These are phyloP conservation scores for Amblyjoppa fuscipennis DNA, from an alignment of 2,888 invertebrate genomes.

Conservation along the genomic window DNA sequence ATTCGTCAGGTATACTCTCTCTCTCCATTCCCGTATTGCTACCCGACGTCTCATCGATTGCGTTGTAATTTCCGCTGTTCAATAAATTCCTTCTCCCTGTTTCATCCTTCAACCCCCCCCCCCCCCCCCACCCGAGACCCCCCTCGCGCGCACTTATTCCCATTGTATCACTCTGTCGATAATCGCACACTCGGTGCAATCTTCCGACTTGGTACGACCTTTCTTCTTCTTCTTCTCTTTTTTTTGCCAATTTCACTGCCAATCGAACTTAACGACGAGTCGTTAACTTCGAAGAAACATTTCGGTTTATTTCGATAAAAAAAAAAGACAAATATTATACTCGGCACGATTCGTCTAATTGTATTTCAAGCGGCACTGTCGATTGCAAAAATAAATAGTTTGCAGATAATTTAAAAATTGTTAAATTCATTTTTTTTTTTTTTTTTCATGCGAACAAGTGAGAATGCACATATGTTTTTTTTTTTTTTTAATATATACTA, in stretches of 20 bases:
- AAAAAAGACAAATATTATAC: neutral
- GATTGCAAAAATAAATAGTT: too few relatives aligned
- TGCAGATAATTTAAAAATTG: too few relatives aligned
- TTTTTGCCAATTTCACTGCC: slow-evolving; percentile 8
- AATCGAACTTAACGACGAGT: slow-evolving; percentile 19
- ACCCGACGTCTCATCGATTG: slow-evolving; percentile 53
- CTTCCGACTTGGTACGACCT: slow-evolving; percentile 5
- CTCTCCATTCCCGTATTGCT: slow-evolving; percentile 30
- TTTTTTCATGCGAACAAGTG: too few relatives aligned
- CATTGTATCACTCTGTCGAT: slow-evolving; percentile 7
- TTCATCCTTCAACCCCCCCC: slow-evolving; percentile 10
- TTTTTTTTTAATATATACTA: too few relatives aligned
- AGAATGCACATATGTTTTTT: too few relatives aligned
- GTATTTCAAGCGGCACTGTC: too few relatives aligned
- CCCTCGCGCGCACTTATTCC: slow-evolving; percentile 13
- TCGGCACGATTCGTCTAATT: too few relatives aligned
- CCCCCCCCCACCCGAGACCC: neutral
- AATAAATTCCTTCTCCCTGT: slow-evolving; percentile 62
- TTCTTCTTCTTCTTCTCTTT: slow-evolving; percentile 7
- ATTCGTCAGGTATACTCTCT: slow-evolving; percentile 15
- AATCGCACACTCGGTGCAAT: slow-evolving; percentile 33
- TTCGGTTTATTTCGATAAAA: neutral
- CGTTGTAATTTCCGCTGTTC: slow-evolving; percentile 71
- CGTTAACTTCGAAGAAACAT: neutral
- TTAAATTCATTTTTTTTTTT: too few relatives aligned